Percentiles rank a stretch among this genome's conserved stretches.
Conservation (phyloP, 2,888 invertebrate species). For the Machimus atricapillus region DNA sequence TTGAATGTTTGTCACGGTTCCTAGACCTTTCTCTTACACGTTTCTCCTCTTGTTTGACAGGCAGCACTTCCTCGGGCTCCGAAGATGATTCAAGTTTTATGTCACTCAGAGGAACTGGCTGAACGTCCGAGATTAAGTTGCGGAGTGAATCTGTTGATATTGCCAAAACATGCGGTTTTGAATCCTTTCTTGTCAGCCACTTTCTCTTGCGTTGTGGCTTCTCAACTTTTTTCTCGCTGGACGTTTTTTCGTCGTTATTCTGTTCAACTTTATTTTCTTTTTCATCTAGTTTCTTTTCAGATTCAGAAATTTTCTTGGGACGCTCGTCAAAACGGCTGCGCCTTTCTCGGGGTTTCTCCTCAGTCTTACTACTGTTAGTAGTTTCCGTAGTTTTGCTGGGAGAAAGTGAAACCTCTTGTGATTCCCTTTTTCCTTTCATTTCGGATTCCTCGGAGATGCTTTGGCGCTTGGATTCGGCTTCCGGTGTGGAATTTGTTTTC, state of each 20-base stretch:
- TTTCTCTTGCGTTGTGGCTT: constrained; percentile 60
- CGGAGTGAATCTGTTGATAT: constrained; percentile 79
- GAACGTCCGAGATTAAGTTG: constrained; percentile 69
- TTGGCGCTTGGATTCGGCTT: constrained; percentile 22
- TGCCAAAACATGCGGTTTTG: constrained; percentile 70
- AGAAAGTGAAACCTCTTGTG: background rate
- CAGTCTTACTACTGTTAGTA: constrained; percentile 6
- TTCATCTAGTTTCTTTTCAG: constrained; percentile 45
- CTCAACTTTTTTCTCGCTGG: constrained; percentile 51
- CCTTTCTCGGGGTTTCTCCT: constrained; percentile 10
- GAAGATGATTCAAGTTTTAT: constrained; percentile 61
- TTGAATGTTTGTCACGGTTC: constrained; percentile 56
- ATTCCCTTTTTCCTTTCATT: background rate
- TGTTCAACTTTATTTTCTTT: constrained; percentile 50
- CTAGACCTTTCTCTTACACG: constrained; percentile 55
- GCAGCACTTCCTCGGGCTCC: constrained; percentile 56
- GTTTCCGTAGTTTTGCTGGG: constrained; percentile 33
- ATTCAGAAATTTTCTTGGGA: background rate
- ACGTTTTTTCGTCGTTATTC: constrained; percentile 46
- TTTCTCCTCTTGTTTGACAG: constrained; percentile 50
- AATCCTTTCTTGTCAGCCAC: constrained; percentile 63
- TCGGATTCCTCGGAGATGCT: background rate
- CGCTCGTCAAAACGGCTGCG: constrained; percentile 24
- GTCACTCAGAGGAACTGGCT: constrained; percentile 69
- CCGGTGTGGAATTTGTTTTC: background rate